Conservation (phyloP, 2,888 invertebrate species). For the Tanypteryx hageni region DNA sequence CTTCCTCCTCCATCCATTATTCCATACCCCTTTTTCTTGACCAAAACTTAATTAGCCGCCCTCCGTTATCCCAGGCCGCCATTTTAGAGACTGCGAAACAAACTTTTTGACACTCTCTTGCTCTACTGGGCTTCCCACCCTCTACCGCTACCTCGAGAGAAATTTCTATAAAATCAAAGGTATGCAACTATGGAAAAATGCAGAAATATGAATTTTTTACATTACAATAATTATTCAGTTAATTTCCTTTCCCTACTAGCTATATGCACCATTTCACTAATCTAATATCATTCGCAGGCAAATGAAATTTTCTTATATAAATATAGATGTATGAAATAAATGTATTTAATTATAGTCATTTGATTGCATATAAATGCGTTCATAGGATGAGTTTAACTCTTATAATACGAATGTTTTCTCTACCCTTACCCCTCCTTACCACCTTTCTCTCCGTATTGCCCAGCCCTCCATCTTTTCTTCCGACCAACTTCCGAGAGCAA, state of each 20-base stretch:
- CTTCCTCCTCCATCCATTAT: neutral
- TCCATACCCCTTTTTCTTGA: constrained; percentile 2
- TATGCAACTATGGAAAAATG: neutral
- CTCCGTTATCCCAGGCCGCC: constrained; percentile 1
- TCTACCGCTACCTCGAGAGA: neutral
- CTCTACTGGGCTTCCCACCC: neutral
- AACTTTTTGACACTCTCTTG: constrained; percentile 10
- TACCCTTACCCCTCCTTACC: neutral
- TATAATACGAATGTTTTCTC: too few species aligned
- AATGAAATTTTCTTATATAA: too few species aligned
- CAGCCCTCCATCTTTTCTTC: neutral
- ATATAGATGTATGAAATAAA: too few species aligned
- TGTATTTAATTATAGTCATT: too few species aligned
- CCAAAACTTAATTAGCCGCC: constrained; percentile 24
- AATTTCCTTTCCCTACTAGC: too few species aligned
- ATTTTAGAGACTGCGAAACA: neutral
- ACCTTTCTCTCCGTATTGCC: neutral
- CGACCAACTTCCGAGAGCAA: neutral
- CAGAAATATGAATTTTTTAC: too few species aligned
- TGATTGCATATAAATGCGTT: too few species aligned
- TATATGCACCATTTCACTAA: too few species aligned
- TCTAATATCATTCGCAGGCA: too few species aligned
- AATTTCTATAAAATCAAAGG: neutral
- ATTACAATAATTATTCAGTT: too few species aligned
- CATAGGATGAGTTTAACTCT: too few species aligned